Percentiles rank a stretch among this genome's conserved stretches.
phyloP scores from a whole-genome alignment of 92 coral and sea anemone genomes.

The Parazoanthus atlanticus region DNA sequence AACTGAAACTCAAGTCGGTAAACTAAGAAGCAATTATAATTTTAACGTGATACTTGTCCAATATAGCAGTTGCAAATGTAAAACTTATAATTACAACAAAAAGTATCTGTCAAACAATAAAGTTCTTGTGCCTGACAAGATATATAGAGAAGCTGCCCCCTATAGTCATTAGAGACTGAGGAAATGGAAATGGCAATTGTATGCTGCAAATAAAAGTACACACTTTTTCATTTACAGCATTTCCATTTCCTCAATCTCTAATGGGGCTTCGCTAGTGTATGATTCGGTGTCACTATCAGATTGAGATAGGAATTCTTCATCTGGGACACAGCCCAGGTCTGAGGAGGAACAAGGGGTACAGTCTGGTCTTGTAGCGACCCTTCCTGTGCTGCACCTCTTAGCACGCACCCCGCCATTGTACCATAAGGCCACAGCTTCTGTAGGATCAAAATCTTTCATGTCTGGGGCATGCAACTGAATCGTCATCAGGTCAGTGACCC shows the following conservation, averaged over 20 bases:
- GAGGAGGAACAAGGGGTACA: not conserved
- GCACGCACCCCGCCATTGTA: slow-evolving; percentile 10
- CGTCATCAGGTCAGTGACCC: slow-evolving; percentile 15
- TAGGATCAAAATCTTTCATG: not conserved
- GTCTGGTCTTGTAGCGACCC: slow-evolving; percentile 22
- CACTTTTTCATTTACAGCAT: slow-evolving; percentile 6
- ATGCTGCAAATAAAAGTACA: slow-evolving; percentile 9
- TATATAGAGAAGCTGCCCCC: slow-evolving; percentile 20
- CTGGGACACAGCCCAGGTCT: not conserved
- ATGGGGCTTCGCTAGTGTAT: not conserved
- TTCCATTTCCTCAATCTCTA: slow-evolving; percentile 14
- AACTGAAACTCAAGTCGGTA: slow-evolving; percentile 16
- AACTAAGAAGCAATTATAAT: not conserved
- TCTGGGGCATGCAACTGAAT: slow-evolving; percentile 1
- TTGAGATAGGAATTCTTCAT: not conserved
- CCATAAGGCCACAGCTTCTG: slow-evolving; percentile 3
- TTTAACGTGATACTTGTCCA: not conserved
- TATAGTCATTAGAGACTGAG: slow-evolving; percentile 10
- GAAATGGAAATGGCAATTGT: slow-evolving; percentile 10
- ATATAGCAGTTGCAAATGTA: slow-evolving; percentile 15
- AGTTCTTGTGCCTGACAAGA: slow-evolving; percentile 14
- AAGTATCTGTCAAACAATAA: slow-evolving; percentile 11
- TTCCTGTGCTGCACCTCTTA: slow-evolving; percentile 1
- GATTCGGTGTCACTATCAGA: not conserved
- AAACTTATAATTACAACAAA: slow-evolving; percentile 14